Evolutionary conservation across 2,113 vertebrate species (phyloP), one percentile per base, ranked within the genome.

Genomic region (Gasterosteus aculeatus): DNA sequence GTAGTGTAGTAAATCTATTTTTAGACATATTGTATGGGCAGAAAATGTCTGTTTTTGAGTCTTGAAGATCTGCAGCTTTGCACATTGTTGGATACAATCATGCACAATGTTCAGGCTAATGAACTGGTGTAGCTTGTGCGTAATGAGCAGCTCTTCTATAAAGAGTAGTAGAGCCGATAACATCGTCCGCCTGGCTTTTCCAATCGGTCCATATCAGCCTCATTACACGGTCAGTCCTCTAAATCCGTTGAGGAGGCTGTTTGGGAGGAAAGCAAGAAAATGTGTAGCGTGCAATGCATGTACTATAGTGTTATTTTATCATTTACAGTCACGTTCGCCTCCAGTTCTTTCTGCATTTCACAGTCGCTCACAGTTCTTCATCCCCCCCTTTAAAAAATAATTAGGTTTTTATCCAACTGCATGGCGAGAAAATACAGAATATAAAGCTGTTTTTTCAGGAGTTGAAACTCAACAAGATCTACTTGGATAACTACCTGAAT

Each of bases 1-100:
- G 60, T 44, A 33, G 77, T 72, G 16, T 41, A 69, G 16, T 41
- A 69, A 10, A 44, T 84, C 81, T 87, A 85, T 90, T 78, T 87
- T 81, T 81, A 84, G 73, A 69, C 39, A 31, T 14, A 77, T 58
- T 71, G 38, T 41, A 70, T 47, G 38, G 66, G 41, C 44, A 66
- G 49, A 72, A 82, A 77, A 74, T 51, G 46, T 64, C 61, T 78
- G 70, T 39, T 86, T 80, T n/a, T 56, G 42, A 69, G 64, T 79
- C 11, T 51, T 68, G 53, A 64, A 33, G 56, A 72, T 80, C 44
- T 77, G 67, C 64, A 8, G 58, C 39, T 44, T 60, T 26, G 31
- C 56, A 73, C 49, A 64, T 58, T 62, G 64, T 69, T 47, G 15
- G 4, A 51, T 60, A 59, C 49, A 77, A 49, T 58, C 59, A 39